These are phyloP conservation scores for Drosophila paramelanica DNA, from an alignment of 2,888 invertebrate species.

Conservation along the genomic window DNA sequence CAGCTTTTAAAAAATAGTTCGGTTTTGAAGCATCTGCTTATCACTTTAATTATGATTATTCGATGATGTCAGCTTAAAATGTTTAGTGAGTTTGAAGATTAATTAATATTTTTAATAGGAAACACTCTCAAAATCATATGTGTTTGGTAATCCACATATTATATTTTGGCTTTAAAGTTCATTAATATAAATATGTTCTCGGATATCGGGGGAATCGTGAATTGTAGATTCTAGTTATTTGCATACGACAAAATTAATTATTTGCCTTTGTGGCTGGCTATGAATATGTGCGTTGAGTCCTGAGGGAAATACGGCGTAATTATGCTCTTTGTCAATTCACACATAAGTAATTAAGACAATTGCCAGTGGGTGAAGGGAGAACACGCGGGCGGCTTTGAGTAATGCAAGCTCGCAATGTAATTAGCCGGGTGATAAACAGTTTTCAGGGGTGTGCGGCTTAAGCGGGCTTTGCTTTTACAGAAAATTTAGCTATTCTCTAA, in stretches of 20 bases:
- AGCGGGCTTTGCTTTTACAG: constrained; percentile 2
- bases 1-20: no score
- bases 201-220: background rate
- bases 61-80: background rate
- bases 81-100: background rate
- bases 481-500: constrained; percentile 3
- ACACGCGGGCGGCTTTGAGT: background rate
- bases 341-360: constrained; percentile 20
- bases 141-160: background rate
- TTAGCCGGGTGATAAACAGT: constrained; percentile 13
- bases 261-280: background rate
- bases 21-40: no score
- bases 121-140: background rate
- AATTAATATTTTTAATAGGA: background rate
- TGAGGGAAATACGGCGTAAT: constrained; percentile 5
- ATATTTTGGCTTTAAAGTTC: background rate
- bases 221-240: background rate
- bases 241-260: background rate
- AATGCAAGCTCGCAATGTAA: constrained; percentile 15
- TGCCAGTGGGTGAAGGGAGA: background rate
- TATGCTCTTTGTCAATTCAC: constrained; percentile 12
- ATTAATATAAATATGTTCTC: background rate
- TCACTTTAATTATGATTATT: background rate
- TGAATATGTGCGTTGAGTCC: background rate
- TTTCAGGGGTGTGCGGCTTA: background rate